Evolutionary conservation across 2,113 vertebrate genomes (phyloP).

Genomic region (Mormoops blainvillei): DNA sequence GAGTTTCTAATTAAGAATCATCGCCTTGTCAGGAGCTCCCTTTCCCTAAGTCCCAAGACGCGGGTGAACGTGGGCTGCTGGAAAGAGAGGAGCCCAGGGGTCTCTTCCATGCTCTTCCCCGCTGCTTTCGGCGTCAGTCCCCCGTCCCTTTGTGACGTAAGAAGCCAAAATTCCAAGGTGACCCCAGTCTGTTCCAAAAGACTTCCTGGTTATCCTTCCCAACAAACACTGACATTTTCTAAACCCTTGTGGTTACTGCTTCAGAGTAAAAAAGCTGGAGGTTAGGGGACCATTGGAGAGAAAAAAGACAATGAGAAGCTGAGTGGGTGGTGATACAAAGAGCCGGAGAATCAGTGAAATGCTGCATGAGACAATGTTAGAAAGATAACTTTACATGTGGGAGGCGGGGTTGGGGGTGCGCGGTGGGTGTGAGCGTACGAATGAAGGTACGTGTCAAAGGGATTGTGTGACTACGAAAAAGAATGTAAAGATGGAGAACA

Average conservation of each 20-base stretch:
- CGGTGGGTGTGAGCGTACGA: background rate
- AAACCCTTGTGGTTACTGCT: background rate
- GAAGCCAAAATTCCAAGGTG: background rate
- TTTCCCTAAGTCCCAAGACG: background rate
- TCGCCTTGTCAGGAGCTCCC: background rate
- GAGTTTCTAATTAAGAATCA: background rate
- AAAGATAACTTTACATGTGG: background rate
- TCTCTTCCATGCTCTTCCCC: background rate
- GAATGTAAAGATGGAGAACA: background rate
- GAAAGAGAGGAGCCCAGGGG: background rate
- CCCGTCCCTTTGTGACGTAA: background rate
- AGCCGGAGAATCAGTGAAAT: background rate
- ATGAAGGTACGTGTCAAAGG: background rate
- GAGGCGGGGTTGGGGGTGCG: background rate
- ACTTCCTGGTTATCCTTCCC: background rate
- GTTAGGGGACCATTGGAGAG: background rate
- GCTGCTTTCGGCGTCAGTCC: background rate
- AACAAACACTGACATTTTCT: background rate
- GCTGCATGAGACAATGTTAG: background rate
- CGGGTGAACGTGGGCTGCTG: fast-evolving
- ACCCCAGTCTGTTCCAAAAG: background rate
- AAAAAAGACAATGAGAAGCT: background rate
- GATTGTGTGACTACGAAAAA: background rate
- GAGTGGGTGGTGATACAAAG: background rate
- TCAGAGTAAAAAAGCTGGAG: conserved; percentile 1